These are phyloP conservation scores for Acanthiza pusilla DNA, from an alignment of 2,797 vertebrate species.

Conservation along the genomic window DNA sequence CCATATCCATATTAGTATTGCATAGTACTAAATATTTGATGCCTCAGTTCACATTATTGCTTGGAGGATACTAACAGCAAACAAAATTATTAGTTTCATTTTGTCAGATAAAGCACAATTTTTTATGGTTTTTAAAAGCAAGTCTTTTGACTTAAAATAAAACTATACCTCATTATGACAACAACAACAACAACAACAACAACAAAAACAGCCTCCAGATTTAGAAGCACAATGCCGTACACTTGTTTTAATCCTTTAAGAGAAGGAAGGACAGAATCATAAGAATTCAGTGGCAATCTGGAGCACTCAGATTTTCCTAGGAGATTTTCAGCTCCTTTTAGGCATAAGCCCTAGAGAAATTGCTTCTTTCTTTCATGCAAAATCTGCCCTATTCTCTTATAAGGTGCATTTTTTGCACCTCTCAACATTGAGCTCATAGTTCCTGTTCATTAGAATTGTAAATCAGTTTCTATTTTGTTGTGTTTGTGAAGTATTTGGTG, in stretches of 20 bases:
- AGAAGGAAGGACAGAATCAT: neutral
- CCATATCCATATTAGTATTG: constrained; percentile 57
- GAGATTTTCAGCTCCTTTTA: neutral
- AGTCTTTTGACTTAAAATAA: constrained; percentile 38
- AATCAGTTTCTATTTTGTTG: neutral
- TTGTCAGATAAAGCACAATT: constrained; percentile 38
- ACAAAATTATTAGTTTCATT: constrained; percentile 63
- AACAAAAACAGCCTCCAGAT: neutral
- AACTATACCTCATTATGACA: neutral
- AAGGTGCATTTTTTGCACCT: neutral
- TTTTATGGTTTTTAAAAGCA: constrained; percentile 12
- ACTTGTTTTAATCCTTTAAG: neutral
- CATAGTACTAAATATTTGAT: constrained; percentile 66
- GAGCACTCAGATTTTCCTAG: neutral
- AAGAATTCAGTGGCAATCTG: neutral
- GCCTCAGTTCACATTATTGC: constrained; percentile 43
- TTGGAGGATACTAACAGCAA: constrained; percentile 35
- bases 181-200: neutral
- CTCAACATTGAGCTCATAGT: neutral
- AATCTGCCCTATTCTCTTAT: neutral
- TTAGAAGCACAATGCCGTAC: neutral
- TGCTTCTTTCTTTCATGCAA: neutral
- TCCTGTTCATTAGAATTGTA: neutral
- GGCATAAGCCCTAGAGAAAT: neutral
- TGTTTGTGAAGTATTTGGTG: neutral